Evolutionary conservation across 1,140 invertebrate species (phyloP), one percentile per base, ranked within the genome.

Genomic region (Papilio glaucus): DNA sequence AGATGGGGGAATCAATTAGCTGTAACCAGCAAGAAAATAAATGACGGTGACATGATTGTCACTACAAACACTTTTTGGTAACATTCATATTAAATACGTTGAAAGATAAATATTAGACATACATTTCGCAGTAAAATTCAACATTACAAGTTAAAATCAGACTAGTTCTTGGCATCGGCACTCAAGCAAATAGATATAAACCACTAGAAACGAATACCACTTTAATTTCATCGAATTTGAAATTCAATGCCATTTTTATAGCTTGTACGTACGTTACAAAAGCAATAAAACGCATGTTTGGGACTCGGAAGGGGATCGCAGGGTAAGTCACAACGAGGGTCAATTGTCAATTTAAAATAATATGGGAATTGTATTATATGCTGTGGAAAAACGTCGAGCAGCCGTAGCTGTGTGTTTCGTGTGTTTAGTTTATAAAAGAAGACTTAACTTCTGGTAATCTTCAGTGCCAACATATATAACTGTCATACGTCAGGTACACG

Each of bases 181-280:
- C 15, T 21, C 9, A 49, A 49, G 45, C 15, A 21, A 49, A 49
- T 21, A 49, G 45, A 49, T 18, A 49, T 49, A n/a, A 57, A 57
- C 49, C 49, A 26, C 49, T 24, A 57, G 49, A 24, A 61, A 37
- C n/a, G 33, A 15, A 37, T 18, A 9, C 62, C 37, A 21, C 33
- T 65, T 65, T 37, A 37, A 65, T 65, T 38, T 65, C 37, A 65
- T 37, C 37, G 62, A 65, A 65, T 65, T 65, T 65, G 62, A 65
- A 65, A 65, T 65, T 65, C 62, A 65, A 65, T 33, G 33, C 62
- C 29, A 65, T 39, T 65, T 65, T 65, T 65, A 65, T 65, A 65
- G 62, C 62, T 65, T 29, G 37, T 65, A 24, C 33, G 62, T 18
- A 65, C 62, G 33, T 65, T 65, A 65, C 33, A 39, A 39, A 38